Evolutionary conservation across 2,797 vertebrate species (phyloP), one percentile per base, ranked within the genome.

Genomic region (Podargus strigoides): DNA sequence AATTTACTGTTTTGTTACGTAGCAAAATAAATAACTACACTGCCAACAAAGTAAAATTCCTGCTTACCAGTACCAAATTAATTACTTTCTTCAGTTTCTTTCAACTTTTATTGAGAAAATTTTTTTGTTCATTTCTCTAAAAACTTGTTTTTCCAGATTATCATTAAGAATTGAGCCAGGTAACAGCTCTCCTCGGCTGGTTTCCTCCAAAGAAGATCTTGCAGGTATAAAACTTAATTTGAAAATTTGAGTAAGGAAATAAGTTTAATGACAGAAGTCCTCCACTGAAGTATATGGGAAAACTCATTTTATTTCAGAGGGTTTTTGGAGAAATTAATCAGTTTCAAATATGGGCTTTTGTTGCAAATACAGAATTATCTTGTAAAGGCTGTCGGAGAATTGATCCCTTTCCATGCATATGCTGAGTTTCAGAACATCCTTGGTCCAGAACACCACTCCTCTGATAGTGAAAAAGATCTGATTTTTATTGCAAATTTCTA

Each of bases 161-260:
- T 99, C 99, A 49, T 97, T 99, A 97, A 98, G 98, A 98, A 99
- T 99, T 44, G 99, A 99, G 96, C 98, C 99, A 37, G 99, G 99
- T 91, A 99, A 98, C 97, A 99, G 98, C 94, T 99, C 99, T 50
- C 99, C 99, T 34, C 98, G 98, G 81, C 98, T 99, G n/a, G 98
- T 98, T 85, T 99, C 98, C 37, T 99, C 99, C 80, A 99, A 99
- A 97, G 99, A 99, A 98, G 99, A 99, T 93, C 97, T 99, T 59
- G 98, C 99, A 98, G 99, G 99, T 99, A 98, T 81, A 67, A 74
- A 84, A 88, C 21, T 46, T 81, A 2, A 55, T 88, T 90, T 94
- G 37, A 90, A 91, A 93, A 78, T 56, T 75, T 66, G n/a, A 91
- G 37, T 89, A 79, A 92, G 69, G 59, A 87, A 90, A 39, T 79